Evolutionary conservation across 2,797 vertebrate species (phyloP).

Genomic region (Hoplostethus atlanticus): DNA sequence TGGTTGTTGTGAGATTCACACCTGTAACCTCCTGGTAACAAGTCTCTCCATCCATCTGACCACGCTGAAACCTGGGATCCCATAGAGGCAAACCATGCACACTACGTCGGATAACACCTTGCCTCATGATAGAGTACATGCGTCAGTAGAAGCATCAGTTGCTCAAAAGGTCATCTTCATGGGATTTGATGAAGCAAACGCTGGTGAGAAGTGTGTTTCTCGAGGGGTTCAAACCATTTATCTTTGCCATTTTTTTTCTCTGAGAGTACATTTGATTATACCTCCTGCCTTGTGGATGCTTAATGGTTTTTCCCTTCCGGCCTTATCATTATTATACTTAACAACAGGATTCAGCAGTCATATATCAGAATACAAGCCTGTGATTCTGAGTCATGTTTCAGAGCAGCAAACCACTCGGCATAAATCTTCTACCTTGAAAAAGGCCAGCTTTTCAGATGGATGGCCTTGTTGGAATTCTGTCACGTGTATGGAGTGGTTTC

Average conservation of each 20-base stretch:
- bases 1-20: too few relatives aligned
- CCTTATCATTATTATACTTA: constrained; percentile 24
- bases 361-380: not conserved
- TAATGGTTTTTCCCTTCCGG: constrained; percentile 22
- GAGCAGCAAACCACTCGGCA: not conserved
- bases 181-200: not conserved
- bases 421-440: too few relatives aligned
- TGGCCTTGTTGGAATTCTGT: too few relatives aligned
- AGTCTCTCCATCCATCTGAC: too few relatives aligned
- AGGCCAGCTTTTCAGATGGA: too few relatives aligned
- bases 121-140: too few relatives aligned
- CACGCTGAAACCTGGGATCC: too few relatives aligned
- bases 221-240: not conserved
- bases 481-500: too few relatives aligned
- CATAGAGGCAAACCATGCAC: too few relatives aligned
- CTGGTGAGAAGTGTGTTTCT: not conserved
- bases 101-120: too few relatives aligned
- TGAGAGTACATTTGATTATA: constrained; percentile 21
- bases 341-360: constrained; percentile 14
- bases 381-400: not conserved
- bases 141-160: too few relatives aligned
- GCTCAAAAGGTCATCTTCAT: not conserved
- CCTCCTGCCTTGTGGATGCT: not conserved
- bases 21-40: too few relatives aligned
- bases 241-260: not conserved